Conservation (phyloP, 2,888 invertebrate species). For the Cryptophagus acutangulus region DNA sequence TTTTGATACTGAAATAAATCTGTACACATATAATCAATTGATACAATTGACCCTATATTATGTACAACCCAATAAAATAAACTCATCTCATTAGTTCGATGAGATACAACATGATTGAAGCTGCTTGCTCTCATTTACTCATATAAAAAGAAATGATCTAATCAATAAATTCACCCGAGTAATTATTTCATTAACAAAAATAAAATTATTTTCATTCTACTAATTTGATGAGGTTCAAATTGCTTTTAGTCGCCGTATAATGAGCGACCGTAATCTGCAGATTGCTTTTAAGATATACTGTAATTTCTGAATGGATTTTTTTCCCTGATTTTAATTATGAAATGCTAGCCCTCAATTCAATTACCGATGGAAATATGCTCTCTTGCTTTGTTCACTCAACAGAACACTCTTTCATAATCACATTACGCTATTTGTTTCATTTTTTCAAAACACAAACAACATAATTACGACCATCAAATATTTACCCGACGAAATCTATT, state of each 20-base stretch:
- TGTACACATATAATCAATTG: no score
- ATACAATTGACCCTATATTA: no score
- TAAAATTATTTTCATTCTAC: no score
- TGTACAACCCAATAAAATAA: no score
- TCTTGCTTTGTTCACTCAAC: slow-evolving; percentile 14
- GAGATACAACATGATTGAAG: no score
- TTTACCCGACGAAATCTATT: no score
- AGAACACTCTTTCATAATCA: slow-evolving; percentile 13
- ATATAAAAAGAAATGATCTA: background rate
- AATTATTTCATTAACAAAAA: background rate
- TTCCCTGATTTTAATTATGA: slow-evolving; percentile 38
- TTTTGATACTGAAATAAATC: no score
- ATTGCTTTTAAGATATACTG: slow-evolving; percentile 36
- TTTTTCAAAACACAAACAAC: no score
- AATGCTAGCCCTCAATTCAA: slow-evolving; percentile 25
- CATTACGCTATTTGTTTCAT: no score
- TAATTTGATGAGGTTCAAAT: slow-evolving; percentile 40
- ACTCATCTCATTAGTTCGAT: no score
- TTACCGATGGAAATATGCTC: slow-evolving; percentile 19
- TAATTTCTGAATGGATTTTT: slow-evolving; percentile 40
- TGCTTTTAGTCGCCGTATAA: slow-evolving; percentile 39
- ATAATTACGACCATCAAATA: no score
- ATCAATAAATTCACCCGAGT: background rate
- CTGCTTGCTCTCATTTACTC: no score
- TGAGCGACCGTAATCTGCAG: slow-evolving; percentile 38